Evolutionary conservation across 2,113 vertebrate species (phyloP).

Genomic region (Sinocyclocheilus maitianheensis): DNA sequence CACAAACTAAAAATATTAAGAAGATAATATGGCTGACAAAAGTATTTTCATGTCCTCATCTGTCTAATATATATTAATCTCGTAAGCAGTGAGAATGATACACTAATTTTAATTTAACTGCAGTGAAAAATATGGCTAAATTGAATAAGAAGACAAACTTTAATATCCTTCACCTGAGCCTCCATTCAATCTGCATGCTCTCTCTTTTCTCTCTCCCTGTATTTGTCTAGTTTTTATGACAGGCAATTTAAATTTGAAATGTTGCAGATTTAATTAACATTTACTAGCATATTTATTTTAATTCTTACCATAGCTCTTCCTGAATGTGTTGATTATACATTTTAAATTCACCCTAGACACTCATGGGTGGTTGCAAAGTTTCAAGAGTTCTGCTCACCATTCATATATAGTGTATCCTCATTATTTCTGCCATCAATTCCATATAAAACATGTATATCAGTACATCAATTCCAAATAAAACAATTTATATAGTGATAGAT

Average conservation of each 20-base stretch:
- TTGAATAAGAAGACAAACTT: background rate
- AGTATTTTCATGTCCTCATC: too few species aligned
- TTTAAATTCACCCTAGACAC: constrained; percentile 47
- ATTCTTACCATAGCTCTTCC: constrained; percentile 43
- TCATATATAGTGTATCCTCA: background rate
- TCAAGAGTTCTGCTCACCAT: background rate
- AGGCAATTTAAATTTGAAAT: constrained; percentile 73
- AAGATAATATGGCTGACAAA: too few species aligned
- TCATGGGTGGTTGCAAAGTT: background rate
- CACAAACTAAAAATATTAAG: background rate
- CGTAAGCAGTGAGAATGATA: background rate
- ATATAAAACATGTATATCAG: background rate
- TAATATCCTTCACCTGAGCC: constrained; percentile 1
- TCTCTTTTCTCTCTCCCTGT: constrained; percentile 49
- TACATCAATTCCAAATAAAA: background rate
- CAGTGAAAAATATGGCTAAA: background rate
- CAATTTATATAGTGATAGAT: background rate
- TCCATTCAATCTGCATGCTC: constrained; percentile 55
- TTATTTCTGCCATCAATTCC: background rate
- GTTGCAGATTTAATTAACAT: constrained; percentile 73
- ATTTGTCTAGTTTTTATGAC: constrained; percentile 62
- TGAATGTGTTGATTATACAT: constrained; percentile 57
- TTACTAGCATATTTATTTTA: constrained; percentile 32
- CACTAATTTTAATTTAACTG: background rate
- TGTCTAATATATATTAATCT: background rate